Evolutionary conservation across 1,140 invertebrate species (phyloP), one percentile per base, ranked within the genome.

Genomic region (Belonocnema kinseyi): DNA sequence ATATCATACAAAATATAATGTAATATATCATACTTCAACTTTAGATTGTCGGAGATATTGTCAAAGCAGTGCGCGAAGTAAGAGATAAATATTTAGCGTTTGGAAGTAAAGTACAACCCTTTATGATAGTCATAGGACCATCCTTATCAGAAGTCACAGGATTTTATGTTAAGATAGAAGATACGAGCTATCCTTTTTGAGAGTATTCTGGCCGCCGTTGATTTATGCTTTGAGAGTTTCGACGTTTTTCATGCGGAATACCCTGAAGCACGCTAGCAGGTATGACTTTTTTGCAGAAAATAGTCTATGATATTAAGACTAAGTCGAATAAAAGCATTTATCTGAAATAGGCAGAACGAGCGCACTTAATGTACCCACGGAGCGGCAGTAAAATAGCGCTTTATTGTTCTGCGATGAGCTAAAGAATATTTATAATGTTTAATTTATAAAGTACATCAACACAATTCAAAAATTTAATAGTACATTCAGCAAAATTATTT

Each of bases 271-370:
- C 56, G 75, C 66, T 56, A 80, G 40, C 50, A 77, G 46, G 66
- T 80, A 33, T 80, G 70, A 58, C 51, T 54, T 58, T 75, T 2
- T 40, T 80, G 6, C 79, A 76, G 72, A 76, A 71, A 53, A 50
- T 16, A 5, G 14, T 80, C 40, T 75, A 72, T 51, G 71, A 77
- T 21, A 70, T 77, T 17, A 21, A 54, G 10, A 75, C 54, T 13
- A 51, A 53, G n/a, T 72, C 14, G 17, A 73, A 80, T 77, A 74
- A 74, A 26, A 50, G 53, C 46, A 75, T 77, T 19, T 26, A n/a
- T n/a, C n/a, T n/a, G n/a, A n/a, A n/a, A n/a, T n/a, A n/a, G n/a
- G n/a, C n/a, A n/a, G n/a, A n/a, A n/a, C n/a, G n/a, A n/a, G n/a
- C n/a, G n/a, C n/a, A n/a, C n/a, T n/a, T n/a, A n/a, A n/a, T n/a